Percentiles rank a stretch among this genome's conserved stretches.
phyloP scores from a whole-genome alignment of 2,888 invertebrate species.

The Stenchaetothrips biformis region DNA sequence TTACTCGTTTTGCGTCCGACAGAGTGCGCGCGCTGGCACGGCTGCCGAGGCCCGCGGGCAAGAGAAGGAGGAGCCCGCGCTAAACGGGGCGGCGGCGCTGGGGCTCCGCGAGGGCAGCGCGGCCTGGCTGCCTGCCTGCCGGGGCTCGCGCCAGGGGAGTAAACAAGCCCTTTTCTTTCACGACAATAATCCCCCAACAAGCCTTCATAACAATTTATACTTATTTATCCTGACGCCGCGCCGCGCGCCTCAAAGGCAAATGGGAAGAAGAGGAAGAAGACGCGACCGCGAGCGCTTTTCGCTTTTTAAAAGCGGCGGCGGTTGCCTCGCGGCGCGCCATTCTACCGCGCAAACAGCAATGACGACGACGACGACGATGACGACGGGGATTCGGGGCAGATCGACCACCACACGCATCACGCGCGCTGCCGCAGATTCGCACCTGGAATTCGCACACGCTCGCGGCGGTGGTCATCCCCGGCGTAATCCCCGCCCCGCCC shows the following conservation, averaged over 20 bases:
- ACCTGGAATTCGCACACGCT: no score
- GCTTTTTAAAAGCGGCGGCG: no score
- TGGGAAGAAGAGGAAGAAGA: background rate
- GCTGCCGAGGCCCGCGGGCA: no score
- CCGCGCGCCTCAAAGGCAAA: background rate
- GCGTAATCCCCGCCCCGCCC: background rate
- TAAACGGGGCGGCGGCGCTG: background rate
- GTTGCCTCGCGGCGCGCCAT: no score
- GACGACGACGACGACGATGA: no score
- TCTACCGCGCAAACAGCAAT: no score
- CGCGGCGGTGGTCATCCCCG: background rate
- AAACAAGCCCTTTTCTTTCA: conserved; percentile 7
- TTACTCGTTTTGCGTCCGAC: no score
- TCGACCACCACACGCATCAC: no score
- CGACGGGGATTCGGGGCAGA: no score
- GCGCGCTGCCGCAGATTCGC: no score
- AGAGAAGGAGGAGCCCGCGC: background rate
- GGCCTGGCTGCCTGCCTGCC: background rate
- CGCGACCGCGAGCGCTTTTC: no score
- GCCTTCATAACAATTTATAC: conserved; percentile 23
- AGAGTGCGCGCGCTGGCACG: no score
- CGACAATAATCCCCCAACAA: conserved; percentile 18
- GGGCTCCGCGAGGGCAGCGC: background rate
- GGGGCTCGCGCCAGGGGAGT: background rate
- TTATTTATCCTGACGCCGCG: conserved; percentile 8